These are phyloP conservation scores for Lycaon pictus DNA, from an alignment of 2,113 vertebrate genomes.

Conservation along the genomic window DNA sequence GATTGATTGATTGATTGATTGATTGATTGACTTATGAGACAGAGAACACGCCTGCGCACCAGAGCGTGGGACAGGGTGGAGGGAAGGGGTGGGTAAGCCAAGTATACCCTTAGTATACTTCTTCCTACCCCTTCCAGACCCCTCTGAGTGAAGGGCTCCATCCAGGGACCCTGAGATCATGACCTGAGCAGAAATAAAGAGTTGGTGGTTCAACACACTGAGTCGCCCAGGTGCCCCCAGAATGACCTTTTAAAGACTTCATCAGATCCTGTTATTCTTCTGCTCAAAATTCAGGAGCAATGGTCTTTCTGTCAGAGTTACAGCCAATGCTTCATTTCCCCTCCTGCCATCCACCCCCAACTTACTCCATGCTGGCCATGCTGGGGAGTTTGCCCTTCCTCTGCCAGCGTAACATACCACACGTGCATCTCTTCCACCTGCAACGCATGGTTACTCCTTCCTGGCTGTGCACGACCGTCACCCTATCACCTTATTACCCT, in stretches of 20 bases:
- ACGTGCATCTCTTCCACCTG: not conserved
- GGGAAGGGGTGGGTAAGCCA: not conserved
- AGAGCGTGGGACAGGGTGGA: not conserved
- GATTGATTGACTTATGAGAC: not conserved
- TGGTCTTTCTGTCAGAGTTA: not conserved
- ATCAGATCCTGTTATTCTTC: not conserved
- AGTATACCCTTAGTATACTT: no score
- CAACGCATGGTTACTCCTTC: not conserved
- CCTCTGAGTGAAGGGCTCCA: not conserved
- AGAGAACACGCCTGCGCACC: not conserved
- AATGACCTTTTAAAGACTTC: not conserved
- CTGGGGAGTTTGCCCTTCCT: not conserved
- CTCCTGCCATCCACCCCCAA: no score
- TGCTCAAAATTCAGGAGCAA: not conserved
- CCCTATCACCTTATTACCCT: not conserved
- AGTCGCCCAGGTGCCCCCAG: not conserved
- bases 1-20: not conserved
- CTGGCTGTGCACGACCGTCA: not conserved
- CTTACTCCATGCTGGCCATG: not conserved
- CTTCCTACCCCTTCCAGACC: no score
- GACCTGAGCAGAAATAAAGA: not conserved
- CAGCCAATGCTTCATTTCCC: not conserved
- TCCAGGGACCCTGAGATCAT: not conserved
- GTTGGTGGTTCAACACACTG: not conserved
- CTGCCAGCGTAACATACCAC: not conserved